phyloP scores from a whole-genome alignment of 2,888 invertebrate genomes.

The Scaptomyza reducta region DNA sequence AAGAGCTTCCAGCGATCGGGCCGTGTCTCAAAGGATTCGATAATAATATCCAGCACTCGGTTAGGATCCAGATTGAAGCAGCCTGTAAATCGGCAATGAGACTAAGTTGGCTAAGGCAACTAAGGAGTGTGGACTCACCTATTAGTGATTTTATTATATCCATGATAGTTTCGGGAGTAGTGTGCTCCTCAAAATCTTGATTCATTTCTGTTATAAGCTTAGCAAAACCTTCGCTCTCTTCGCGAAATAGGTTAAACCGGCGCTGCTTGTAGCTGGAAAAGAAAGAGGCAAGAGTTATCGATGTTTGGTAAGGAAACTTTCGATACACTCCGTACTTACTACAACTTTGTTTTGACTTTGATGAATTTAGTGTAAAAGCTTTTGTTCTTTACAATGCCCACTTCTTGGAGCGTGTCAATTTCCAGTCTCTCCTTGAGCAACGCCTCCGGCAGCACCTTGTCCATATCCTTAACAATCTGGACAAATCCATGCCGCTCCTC shows the following conservation, averaged over 20 bases:
- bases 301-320: no score
- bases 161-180: constrained; percentile 88
- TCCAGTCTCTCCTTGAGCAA: constrained; percentile 96
- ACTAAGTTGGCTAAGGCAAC: neutral
- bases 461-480: constrained; percentile 91
- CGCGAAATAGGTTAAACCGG: constrained; percentile 98
- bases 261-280: constrained; percentile 97
- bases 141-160: constrained; percentile 97
- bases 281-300: no score
- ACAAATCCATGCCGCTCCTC: constrained; percentile 91
- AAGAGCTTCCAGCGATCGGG: constrained; percentile 92
- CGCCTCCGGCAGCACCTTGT: constrained; percentile 93
- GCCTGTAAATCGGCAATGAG: constrained; percentile 86
- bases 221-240: constrained; percentile 99
- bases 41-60: constrained; percentile 96
- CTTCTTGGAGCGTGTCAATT: constrained; percentile 96
- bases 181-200: constrained; percentile 87
- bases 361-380: constrained; percentile 97
- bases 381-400: constrained; percentile 94
- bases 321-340: constrained; percentile 89
- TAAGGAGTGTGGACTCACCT: constrained; percentile 86
- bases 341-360: constrained; percentile 98
- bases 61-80: constrained; percentile 99
- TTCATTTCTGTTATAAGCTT: constrained; percentile 97
- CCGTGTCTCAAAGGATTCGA: constrained; percentile 97